Evolutionary conservation across 2,113 vertebrate genomes (phyloP), one percentile per base, ranked within the genome.

Genomic region (Machaerirhynchus nigripectus): DNA sequence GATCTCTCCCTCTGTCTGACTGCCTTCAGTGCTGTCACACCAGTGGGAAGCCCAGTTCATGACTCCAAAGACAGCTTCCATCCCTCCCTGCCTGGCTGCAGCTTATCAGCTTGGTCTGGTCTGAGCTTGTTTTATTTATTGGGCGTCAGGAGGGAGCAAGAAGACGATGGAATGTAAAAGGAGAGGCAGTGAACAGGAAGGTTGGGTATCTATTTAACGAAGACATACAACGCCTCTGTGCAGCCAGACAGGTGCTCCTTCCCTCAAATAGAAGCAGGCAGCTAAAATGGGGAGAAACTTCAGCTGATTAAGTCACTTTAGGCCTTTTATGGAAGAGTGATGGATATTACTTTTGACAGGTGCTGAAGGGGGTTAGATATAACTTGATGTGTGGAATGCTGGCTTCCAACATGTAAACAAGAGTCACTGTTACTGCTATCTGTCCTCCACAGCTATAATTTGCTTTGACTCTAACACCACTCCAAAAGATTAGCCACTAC

Each of bases 1-100:
- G 88, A 95, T 97, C 86, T 96, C 59, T 86, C 91, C 74, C 87
- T 53, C 40, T 22, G 55, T 55, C 90, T 96, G 90, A 69, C 44
- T 85, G 92, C 90, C 67, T 87, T 84, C 90, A 82, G 46, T 39
- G 87, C 68, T 96, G 95, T 88, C 95, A 93, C 77, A 77, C 85
- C 84, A 59, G 60, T 74, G 71, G 88, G 75, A 78, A 52, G 65
- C 73, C 61, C 73, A 76, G 57, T 52, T 87, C 64, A 31, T 8
- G 49, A 68, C 55, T 95, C 95, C 95, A 96, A 95, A 95, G 57
- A n/a, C 31, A 74, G 87, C 22, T 96, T 95, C 83, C 53, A 50
- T 73, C 85, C 56, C 26, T 70, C 64, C 33, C 60, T 84, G 82
- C 55, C 83, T 84, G 87, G 68, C 67, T 94, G 33, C 55, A 47